Conservation (phyloP, 1,140 invertebrate species). For the Drosophila navojoa region DNA sequence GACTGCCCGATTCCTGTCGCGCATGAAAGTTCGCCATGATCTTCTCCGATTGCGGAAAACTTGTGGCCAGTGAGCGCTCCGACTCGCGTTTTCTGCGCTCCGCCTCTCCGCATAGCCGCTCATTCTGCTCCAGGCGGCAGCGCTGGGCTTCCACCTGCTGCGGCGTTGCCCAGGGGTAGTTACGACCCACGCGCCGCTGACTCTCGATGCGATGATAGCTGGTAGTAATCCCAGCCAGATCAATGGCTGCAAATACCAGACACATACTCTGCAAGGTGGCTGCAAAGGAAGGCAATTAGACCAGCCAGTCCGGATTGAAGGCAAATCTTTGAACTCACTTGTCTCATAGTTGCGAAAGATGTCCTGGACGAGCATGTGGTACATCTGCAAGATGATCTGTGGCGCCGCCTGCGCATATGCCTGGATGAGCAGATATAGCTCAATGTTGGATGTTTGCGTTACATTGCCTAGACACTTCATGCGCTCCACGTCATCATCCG, state of each 20-base stretch:
- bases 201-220: constrained; percentile 90
- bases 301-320: too few relatives aligned
- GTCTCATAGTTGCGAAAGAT: constrained; percentile 79
- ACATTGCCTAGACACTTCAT: constrained; percentile 86
- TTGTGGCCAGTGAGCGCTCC: constrained; percentile 65
- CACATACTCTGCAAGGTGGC: constrained; percentile 87
- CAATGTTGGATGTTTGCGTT: constrained; percentile 86
- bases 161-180: constrained; percentile 88
- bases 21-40: constrained; percentile 77
- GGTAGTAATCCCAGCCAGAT: constrained; percentile 88
- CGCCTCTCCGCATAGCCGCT: constrained; percentile 57
- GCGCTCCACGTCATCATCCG: constrained; percentile 85
- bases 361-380: constrained; percentile 85
- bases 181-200: constrained; percentile 88
- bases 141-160: constrained; percentile 57
- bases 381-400: constrained; percentile 87
- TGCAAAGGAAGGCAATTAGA: constrained; percentile 80
- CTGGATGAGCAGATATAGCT: constrained; percentile 90
- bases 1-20: neutral
- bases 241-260: constrained; percentile 87
- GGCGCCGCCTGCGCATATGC: constrained; percentile 90
- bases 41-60: constrained; percentile 76
- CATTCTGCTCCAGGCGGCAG: constrained; percentile 57
- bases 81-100: constrained; percentile 62
- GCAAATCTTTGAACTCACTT: constrained; percentile 41